Conservation (phyloP, 2,797 vertebrate species). For the Fringilla coelebs region DNA sequence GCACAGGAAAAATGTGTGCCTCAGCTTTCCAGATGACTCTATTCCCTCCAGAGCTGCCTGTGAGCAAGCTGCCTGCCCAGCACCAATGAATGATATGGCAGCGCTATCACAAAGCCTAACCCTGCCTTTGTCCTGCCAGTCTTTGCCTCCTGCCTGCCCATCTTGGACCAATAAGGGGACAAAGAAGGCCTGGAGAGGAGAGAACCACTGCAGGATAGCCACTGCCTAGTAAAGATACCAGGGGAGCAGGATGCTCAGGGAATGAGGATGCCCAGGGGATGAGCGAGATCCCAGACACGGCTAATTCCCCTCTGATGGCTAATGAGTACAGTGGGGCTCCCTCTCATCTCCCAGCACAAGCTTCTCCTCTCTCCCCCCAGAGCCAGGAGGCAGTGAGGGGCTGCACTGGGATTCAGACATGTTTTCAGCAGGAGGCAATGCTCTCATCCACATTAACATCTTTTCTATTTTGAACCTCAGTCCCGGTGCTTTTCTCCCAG, state of each 20-base stretch:
- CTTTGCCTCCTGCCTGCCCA: not conserved
- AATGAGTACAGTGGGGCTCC: rapidly evolving
- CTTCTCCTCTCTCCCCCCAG: not conserved
- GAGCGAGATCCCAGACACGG: rapidly evolving
- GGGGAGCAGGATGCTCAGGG: not conserved
- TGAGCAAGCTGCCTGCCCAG: not conserved
- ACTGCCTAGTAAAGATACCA: not conserved
- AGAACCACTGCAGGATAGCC: not conserved
- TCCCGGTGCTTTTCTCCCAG: rapidly evolving
- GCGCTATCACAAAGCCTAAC: not conserved
- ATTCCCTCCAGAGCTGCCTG: not conserved
- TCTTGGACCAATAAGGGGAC: not conserved
- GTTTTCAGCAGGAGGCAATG: not conserved
- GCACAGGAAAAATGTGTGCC: not conserved
- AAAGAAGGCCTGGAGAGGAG: not conserved
- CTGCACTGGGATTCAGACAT: not conserved
- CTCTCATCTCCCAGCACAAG: not conserved
- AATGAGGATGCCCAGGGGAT: rapidly evolving
- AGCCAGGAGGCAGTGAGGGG: not conserved
- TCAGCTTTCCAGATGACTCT: not conserved
- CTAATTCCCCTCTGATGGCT: rapidly evolving
- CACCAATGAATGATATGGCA: rapidly evolving
- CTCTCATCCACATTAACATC: not conserved
- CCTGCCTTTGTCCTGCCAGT: not conserved
- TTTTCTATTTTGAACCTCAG: not conserved